Percentiles rank a stretch among this genome's conserved stretches.
Evolutionary conservation across 2,888 invertebrate genomes (phyloP).

Genomic region (Imbricaverruca yamaguchii): DNA sequence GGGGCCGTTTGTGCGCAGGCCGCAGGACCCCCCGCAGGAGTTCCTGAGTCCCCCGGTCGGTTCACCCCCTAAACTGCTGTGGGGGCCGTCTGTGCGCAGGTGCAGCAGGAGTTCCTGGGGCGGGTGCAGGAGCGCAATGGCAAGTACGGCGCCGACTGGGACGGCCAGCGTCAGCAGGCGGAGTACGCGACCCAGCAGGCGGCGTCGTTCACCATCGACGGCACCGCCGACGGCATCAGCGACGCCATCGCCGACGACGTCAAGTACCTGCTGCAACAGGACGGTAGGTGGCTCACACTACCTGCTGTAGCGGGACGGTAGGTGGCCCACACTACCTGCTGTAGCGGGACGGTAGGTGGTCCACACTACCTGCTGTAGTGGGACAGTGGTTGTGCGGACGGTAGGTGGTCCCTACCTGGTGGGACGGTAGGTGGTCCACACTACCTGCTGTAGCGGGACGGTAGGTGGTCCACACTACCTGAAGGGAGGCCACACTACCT

Average conservation of each 20-base stretch:
- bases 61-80: too few species aligned
- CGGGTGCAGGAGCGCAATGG: background rate
- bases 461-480: too few species aligned
- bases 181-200: too few species aligned
- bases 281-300: background rate
- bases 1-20: background rate
- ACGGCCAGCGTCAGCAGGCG: background rate
- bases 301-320: too few species aligned
- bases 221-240: background rate
- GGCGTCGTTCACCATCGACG: background rate
- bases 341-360: too few species aligned
- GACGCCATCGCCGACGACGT: background rate
- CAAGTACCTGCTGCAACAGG: background rate
- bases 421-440: too few species aligned
- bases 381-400: too few species aligned
- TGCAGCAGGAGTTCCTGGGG: conserved; percentile 7
- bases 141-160: conserved; percentile 6
- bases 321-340: too few species aligned
- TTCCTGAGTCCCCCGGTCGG: background rate
- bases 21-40: background rate
- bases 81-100: background rate
- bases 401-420: too few species aligned
- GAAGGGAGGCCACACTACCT: too few species aligned
- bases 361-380: too few species aligned
- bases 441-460: too few species aligned